Evolutionary conservation across 2,888 invertebrate genomes (phyloP), one percentile per base, ranked within the genome.

Genomic region (Urechis unicinctus): DNA sequence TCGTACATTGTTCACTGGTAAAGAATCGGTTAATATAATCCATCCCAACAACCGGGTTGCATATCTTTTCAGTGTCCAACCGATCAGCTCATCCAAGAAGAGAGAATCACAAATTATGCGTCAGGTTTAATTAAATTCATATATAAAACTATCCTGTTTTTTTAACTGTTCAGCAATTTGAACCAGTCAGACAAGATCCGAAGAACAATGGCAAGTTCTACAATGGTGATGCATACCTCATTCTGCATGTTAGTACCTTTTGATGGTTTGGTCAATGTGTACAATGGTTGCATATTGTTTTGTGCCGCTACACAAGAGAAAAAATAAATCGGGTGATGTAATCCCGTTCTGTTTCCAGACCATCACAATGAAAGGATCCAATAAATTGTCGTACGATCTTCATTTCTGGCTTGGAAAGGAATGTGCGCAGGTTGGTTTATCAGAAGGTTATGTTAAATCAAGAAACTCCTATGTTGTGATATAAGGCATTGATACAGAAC

Each of bases 331-430:
- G n/a, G n/a, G n/a, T n/a, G n/a, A n/a, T n/a, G n/a, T n/a, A n/a
- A n/a, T n/a, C n/a, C n/a, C n/a, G n/a, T n/a, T n/a, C n/a, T n/a
- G 9, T 48, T 5, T 48, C 26, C 24, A 26, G 9, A 9, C 28
- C 24, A 36, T 22, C 21, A 5, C 21, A 21, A 17, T 41, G 41
- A 30, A 41, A 5, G 22, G 30, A 41, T 6, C 6, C 9, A 9
- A 28, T 9, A 25, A 26, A 28, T 9, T 42, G n/a, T 29, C 41
- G 4, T 91, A 89, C 87, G 88, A 92, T 72, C 85, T 91, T 50
- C 89, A 91, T 78, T 92, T 88, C 79, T 92, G 92, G 91, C 82
- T 92, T 44, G 92, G 91, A 36, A 84, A 84, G 44, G 83, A 88
- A 69, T 88, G 89, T 0, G 83, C 86, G 0, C 86, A 86, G 78